A percentile compares a stretch with the other conserved stretches of the same genome.
Conservation (phyloP, 2,113 vertebrate genomes). For the Trinectes maculatus region DNA sequence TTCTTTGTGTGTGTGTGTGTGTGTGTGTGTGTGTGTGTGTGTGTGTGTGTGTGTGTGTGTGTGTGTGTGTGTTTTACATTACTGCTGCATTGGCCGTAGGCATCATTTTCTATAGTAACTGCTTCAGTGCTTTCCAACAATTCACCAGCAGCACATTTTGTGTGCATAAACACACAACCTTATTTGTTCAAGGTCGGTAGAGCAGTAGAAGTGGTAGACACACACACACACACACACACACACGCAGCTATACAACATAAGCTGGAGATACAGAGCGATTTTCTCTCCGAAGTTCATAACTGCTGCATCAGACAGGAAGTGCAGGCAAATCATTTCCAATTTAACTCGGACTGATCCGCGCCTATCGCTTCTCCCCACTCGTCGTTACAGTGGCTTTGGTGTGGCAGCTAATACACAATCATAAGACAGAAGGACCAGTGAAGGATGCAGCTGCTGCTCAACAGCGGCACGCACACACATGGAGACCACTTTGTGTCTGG, state of each 20-base stretch:
- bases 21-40: constrained; percentile 2
- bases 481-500: constrained; percentile 58
- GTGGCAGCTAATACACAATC: not conserved
- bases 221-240: not conserved
- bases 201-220: not conserved
- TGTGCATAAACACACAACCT: constrained; percentile 12
- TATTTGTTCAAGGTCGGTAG: constrained; percentile 21
- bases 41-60: not conserved
- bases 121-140: constrained; percentile 44
- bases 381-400: not conserved
- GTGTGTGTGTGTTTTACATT: not conserved
- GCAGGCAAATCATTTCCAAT: not conserved
- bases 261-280: not conserved
- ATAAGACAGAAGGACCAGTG: not conserved
- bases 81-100: constrained; percentile 27
- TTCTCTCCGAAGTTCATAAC: not conserved
- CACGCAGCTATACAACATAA: not conserved
- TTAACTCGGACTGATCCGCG: not conserved
- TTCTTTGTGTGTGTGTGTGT: not conserved
- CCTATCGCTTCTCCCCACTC: not conserved
- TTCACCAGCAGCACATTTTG: constrained; percentile 14
- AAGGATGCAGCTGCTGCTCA: constrained; percentile 38
- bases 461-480: not conserved
- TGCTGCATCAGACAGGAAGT: not conserved
- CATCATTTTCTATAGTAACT: constrained; percentile 37